A percentile compares a stretch with the other conserved stretches of the same genome.
phyloP scores from a whole-genome alignment of 2,888 invertebrate genomes.

The Parnassius glacialis region DNA sequence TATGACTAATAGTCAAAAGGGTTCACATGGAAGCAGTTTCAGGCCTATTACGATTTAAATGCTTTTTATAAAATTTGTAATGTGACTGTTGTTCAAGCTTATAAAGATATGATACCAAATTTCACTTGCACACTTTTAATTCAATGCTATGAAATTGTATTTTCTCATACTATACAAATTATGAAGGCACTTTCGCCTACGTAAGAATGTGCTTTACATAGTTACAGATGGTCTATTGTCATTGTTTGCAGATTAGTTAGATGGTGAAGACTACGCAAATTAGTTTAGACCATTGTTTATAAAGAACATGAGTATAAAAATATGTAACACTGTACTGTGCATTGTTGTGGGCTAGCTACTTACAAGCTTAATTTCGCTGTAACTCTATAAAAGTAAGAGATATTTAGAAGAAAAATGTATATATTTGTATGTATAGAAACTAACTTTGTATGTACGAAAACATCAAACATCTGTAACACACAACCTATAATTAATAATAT shows the following conservation, averaged over 20 bases:
- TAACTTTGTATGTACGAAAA: too few relatives aligned
- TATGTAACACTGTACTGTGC: slow-evolving; percentile 33
- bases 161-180: slow-evolving; percentile 64
- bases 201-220: slow-evolving; percentile 46
- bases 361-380: slow-evolving; percentile 7
- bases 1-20: too few relatives aligned
- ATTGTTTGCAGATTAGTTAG: slow-evolving; percentile 63
- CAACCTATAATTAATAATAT: too few relatives aligned
- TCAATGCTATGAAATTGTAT: slow-evolving; percentile 57
- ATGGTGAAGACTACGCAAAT: slow-evolving; percentile 31
- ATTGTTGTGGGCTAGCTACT: slow-evolving; percentile 36
- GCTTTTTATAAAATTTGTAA: background rate
- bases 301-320: slow-evolving; percentile 37
- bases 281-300: slow-evolving; percentile 41
- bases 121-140: slow-evolving; percentile 38
- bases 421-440: too few relatives aligned
- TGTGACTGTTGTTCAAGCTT: background rate
- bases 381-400: background rate
- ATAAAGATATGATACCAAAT: slow-evolving; percentile 23
- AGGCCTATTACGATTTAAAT: too few relatives aligned
- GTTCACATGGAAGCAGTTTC: too few relatives aligned
- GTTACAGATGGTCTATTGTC: slow-evolving; percentile 49
- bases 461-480: too few relatives aligned
- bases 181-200: slow-evolving; percentile 65
- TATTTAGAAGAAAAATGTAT: too few relatives aligned